phyloP scores from a whole-genome alignment of 2,888 invertebrate species.

The Trichogramma dendrolimi region DNA sequence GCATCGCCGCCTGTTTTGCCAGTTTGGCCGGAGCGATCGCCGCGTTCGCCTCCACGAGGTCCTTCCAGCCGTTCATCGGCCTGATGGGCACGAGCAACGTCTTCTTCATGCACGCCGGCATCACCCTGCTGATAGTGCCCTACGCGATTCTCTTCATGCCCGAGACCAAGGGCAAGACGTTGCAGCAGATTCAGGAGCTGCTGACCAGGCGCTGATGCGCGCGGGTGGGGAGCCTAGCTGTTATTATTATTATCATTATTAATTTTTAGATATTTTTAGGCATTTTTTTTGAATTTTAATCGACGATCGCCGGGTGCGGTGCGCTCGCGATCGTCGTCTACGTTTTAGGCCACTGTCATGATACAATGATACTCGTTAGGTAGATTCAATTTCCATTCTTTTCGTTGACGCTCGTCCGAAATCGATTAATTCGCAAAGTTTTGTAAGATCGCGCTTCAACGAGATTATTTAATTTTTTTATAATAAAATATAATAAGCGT shows the following conservation, averaged over 20 bases:
- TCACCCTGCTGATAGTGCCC: slow-evolving; percentile 28
- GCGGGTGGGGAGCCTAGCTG: background rate
- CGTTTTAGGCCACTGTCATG: no score
- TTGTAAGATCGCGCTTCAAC: no score
- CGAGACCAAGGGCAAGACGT: slow-evolving; percentile 43
- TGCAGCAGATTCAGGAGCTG: slow-evolving; percentile 32
- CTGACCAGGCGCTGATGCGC: slow-evolving; percentile 18
- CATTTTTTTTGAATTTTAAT: no score
- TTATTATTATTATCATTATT: background rate
- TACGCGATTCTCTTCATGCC: slow-evolving; percentile 32
- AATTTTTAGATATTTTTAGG: no score
- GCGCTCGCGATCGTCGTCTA: no score
- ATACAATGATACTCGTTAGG: no score
- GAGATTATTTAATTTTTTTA: no score
- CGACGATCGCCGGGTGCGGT: no score
- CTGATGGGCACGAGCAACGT: slow-evolving; percentile 35
- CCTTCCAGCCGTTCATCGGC: slow-evolving; percentile 39
- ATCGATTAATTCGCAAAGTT: no score
- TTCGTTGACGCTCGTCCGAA: no score
- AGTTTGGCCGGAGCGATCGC: slow-evolving; percentile 36
- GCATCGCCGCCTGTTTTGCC: slow-evolving; percentile 35
- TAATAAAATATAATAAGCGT: no score
- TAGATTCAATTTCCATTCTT: no score
- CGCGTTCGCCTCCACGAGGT: slow-evolving; percentile 38
- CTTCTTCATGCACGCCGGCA: slow-evolving; percentile 35